phyloP scores from a whole-genome alignment of 2,113 vertebrate genomes.

The Poecilia latipinna region DNA sequence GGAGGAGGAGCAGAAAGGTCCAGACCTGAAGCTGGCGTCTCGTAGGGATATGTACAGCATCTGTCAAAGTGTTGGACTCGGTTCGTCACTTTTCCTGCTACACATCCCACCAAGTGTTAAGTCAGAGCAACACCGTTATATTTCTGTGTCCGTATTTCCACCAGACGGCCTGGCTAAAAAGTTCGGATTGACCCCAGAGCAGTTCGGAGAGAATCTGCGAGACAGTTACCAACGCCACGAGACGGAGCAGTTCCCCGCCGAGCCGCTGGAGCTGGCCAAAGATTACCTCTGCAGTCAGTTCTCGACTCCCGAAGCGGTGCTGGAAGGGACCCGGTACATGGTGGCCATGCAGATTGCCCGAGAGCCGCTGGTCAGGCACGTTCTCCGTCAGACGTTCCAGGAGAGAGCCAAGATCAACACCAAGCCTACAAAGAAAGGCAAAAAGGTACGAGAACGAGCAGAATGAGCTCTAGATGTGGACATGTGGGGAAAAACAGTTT shows the following conservation, averaged over 20 bases:
- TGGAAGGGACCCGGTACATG: constrained; percentile 98
- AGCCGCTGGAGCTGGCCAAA: constrained; percentile 95
- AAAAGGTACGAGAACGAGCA: constrained; percentile 84
- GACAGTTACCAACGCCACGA: constrained; percentile 99
- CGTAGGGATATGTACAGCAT: constrained; percentile 98
- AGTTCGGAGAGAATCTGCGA: constrained; percentile 97
- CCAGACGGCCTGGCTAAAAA: constrained; percentile 97
- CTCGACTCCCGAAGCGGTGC: constrained; percentile 88
- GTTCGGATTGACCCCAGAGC: constrained; percentile 97
- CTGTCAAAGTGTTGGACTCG: constrained; percentile 93
- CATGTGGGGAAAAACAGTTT: too few species aligned
- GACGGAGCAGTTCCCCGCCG: constrained; percentile 97
- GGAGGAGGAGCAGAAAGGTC: constrained; percentile 93
- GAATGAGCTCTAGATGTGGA: neutral
- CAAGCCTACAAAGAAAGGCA: constrained; percentile 95
- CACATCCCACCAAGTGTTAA: neutral
- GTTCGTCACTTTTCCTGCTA: constrained; percentile 71
- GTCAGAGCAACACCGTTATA: neutral
- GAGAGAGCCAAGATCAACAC: constrained; percentile 97
- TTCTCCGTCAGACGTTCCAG: constrained; percentile 96
- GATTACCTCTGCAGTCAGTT: constrained; percentile 99
- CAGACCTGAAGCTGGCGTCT: constrained; percentile 96
- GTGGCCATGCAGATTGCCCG: constrained; percentile 97
- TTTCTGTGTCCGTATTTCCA: neutral
- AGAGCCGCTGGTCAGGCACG: constrained; percentile 95